Evolutionary conservation across 2,888 invertebrate genomes (phyloP), one percentile per base, ranked within the genome.

Genomic region (Anthoptus insignis): DNA sequence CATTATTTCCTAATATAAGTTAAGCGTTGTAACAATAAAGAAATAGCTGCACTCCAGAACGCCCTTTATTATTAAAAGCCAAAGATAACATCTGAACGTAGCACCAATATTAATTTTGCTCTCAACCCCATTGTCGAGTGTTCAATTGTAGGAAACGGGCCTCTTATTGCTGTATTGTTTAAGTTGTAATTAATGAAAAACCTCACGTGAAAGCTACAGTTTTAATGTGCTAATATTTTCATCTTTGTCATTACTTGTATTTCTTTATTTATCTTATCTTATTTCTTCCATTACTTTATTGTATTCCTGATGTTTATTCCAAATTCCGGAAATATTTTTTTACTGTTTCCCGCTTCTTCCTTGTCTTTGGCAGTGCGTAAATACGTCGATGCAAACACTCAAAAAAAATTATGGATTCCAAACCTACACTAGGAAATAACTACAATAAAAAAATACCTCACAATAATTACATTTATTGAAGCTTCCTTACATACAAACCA

Each of bases 31-130:
- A 71, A 63, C 63, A 69, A 67, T 64, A 67, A 73, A 72, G 67
- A 66, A 70, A 70, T 64, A 71, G 69, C 67, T 71, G 63, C 69
- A 69, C 47, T 70, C 29, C 22, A 13, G 65, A 59, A 68, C 61
- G 71, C 72, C 76, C 75, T 73, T 79, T 79, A 77, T 80, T 79
- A 80, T 80, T 78, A 76, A 76, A 78, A 77, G 76, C 76, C 67
- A 78, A 79, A 77, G 82, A 81, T 81, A 84, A 80, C 81, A 80
- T 75, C 73, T 74, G 70, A 74, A 72, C 71, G 75, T 68, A 75
- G 77, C 79, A 81, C 80, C 84, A 83, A 86, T 86, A 86, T 86
- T 86, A 84, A 85, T 85, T 84, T 82, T 80, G 81, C 84, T 79
- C 81, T 83, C 75, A 66, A 74, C 74, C 69, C 61, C 64, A 69